Conservation (phyloP, 2,888 invertebrate genomes). For the Heliconius erato region DNA sequence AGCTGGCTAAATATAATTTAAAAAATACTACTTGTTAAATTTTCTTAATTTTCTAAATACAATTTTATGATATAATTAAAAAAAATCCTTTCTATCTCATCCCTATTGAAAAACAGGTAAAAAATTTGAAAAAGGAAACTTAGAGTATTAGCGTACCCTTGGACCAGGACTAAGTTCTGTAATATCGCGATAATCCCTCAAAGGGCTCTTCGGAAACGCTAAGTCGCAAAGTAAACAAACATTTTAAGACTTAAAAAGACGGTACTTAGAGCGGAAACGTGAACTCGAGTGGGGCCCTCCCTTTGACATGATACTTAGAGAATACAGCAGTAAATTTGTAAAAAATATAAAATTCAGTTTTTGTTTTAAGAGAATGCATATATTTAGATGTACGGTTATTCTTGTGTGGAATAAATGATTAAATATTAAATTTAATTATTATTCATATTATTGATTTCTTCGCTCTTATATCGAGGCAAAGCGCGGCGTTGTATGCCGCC, state of each 20-base stretch:
- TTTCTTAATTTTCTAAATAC: no score
- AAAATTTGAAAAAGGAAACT: background rate
- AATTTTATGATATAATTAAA: background rate
- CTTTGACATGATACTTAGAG: constrained; percentile 44
- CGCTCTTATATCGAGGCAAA: no score
- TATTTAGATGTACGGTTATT: background rate
- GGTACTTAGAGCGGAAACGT: constrained; percentile 50
- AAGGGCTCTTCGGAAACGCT: constrained; percentile 49
- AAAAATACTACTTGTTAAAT: no score
- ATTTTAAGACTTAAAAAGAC: constrained; percentile 52
- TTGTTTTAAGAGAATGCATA: background rate
- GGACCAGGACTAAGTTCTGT: constrained; percentile 35
- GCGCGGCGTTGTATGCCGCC: no score
- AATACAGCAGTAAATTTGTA: constrained; percentile 13
- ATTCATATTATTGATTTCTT: no score
- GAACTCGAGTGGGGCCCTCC: constrained; percentile 50
- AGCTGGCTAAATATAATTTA: no score
- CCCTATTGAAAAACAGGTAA: background rate
- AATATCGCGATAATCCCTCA: constrained; percentile 50
- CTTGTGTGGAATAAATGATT: background rate
- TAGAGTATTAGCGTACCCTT: constrained; percentile 11
- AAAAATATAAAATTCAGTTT: background rate
- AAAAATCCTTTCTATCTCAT: background rate
- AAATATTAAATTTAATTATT: no score
- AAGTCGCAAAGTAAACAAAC: constrained; percentile 54